phyloP scores from a whole-genome alignment of 2,113 vertebrate species.

The Micronycteris hirsuta region DNA sequence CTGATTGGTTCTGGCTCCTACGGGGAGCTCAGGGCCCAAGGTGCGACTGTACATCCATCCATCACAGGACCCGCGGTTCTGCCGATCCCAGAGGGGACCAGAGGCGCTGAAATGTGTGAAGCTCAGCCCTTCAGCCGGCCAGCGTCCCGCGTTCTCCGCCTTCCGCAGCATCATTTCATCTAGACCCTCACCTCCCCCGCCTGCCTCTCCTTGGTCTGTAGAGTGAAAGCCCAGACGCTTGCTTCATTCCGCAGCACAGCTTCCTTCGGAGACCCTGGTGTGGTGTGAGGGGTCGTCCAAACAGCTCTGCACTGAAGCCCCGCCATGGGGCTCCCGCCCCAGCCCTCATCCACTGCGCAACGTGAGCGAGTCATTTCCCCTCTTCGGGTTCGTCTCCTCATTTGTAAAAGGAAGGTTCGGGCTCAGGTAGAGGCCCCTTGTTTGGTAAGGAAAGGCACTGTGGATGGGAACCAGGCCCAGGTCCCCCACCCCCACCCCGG shows the following conservation, averaged over 20 bases:
- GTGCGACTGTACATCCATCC: neutral
- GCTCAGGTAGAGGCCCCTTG: neutral
- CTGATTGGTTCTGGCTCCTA: neutral
- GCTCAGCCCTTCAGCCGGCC: neutral
- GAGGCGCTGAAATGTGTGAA: neutral
- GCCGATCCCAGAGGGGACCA: fast-evolving
- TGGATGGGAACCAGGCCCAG: neutral
- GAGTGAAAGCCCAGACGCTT: neutral
- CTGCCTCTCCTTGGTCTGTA: neutral
- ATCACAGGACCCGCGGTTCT: neutral
- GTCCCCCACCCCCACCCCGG: neutral
- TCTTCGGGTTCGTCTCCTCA: neutral
- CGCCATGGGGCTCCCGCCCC: neutral
- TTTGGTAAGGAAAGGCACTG: neutral
- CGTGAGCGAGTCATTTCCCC: neutral
- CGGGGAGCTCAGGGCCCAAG: neutral
- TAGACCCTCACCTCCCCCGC: neutral
- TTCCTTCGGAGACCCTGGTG: neutral
- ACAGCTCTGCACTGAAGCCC: neutral
- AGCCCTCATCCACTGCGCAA: neutral
- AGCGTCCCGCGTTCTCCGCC: neutral
- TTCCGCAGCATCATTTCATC: neutral
- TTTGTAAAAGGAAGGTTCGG: neutral
- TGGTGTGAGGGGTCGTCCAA: neutral
- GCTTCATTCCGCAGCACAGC: neutral